Percentiles rank a stretch among this genome's conserved stretches.
These are phyloP conservation scores for Heliconius ismenius DNA, from an alignment of 2,888 invertebrate genomes.

Conservation along the genomic window DNA sequence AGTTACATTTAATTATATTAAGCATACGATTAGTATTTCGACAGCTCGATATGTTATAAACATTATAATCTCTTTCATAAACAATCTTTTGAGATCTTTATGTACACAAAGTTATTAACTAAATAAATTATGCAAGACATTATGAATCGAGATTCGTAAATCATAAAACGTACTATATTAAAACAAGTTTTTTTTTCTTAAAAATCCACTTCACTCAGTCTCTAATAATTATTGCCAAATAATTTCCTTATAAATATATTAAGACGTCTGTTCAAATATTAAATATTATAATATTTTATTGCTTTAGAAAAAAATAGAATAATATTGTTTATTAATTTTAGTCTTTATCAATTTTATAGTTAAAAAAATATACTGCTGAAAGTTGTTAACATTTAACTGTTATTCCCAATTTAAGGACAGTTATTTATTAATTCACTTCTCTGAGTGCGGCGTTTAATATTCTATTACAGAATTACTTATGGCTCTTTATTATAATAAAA, in stretches of 20 bases:
- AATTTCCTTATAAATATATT: conserved; percentile 12
- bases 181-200: conserved; percentile 25
- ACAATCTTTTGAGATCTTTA: conserved; percentile 28
- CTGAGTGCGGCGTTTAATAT: neutral
- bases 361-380: too few species aligned
- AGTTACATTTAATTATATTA: neutral
- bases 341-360: too few species aligned
- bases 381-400: too few species aligned
- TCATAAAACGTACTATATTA: conserved; percentile 19
- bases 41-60: neutral
- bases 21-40: neutral
- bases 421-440: neutral
- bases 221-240: conserved; percentile 33
- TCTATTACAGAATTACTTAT: neutral
- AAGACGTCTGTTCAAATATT: neutral
- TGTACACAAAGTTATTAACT: conserved; percentile 17
- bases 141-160: conserved; percentile 36
- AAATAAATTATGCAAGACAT: conserved; percentile 23
- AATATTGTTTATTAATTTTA: neutral
- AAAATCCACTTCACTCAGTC: conserved; percentile 32
- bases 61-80: conserved; percentile 24
- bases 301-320: neutral
- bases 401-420: neutral
- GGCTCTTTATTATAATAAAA: neutral
- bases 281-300: conserved; percentile 1